Conservation (phyloP, 2,797 vertebrate genomes). For the Potorous gilbertii region DNA sequence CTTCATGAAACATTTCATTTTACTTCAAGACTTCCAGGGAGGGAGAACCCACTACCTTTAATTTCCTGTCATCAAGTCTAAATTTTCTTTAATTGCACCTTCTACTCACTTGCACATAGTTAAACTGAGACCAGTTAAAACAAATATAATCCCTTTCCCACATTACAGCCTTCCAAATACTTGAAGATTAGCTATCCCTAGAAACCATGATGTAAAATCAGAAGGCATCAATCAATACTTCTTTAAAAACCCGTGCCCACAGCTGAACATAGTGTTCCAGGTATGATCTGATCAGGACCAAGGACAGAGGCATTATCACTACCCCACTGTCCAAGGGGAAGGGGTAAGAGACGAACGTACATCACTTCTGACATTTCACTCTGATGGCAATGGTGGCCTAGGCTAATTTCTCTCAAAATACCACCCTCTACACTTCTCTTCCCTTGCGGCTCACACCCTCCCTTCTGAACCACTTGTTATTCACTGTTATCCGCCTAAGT, state of each 20-base stretch:
- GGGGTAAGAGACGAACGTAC: background rate
- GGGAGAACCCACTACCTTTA: background rate
- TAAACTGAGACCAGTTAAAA: background rate
- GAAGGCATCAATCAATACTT: background rate
- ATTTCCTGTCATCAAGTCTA: background rate
- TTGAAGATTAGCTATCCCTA: background rate
- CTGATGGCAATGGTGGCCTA: background rate
- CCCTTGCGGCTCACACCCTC: background rate
- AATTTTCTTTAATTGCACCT: background rate
- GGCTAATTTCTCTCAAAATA: background rate
- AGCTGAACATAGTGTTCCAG: background rate
- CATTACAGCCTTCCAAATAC: background rate
- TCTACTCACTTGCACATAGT: background rate
- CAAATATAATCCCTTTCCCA: background rate
- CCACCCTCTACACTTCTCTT: background rate
- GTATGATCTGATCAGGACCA: background rate
- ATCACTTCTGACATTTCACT: background rate
- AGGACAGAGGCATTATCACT: background rate
- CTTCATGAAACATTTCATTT: background rate
- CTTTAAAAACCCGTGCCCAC: constrained; percentile 28
- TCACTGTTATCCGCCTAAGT: background rate
- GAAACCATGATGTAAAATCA: background rate
- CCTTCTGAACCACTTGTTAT: background rate
- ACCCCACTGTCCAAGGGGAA: background rate
- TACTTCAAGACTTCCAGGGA: background rate